These are phyloP conservation scores for Amphipoea oculea DNA, from an alignment of 2,888 invertebrate genomes.

Conservation along the genomic window DNA sequence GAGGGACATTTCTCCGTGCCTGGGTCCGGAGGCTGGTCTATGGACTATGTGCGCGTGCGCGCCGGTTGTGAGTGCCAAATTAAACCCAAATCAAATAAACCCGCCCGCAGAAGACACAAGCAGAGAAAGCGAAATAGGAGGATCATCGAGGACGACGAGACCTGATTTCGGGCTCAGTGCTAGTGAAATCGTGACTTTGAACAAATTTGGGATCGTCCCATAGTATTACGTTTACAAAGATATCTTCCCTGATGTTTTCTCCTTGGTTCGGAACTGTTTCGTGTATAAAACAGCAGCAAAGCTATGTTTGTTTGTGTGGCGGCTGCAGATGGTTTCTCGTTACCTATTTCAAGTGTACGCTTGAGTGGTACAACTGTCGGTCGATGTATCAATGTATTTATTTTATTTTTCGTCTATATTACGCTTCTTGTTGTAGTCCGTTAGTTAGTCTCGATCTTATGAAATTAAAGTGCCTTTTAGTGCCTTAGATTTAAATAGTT, in stretches of 20 bases:
- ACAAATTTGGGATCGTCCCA: slow-evolving; percentile 77
- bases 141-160: slow-evolving; percentile 81
- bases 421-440: slow-evolving; percentile 85
- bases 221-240: slow-evolving; percentile 77
- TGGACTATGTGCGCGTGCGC: slow-evolving; percentile 95
- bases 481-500: slow-evolving; percentile 75
- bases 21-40: slow-evolving; percentile 92
- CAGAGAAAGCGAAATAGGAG: slow-evolving; percentile 81
- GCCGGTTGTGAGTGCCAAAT: slow-evolving; percentile 96
- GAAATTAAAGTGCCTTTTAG: slow-evolving; percentile 79
- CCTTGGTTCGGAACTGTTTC: slow-evolving; percentile 54
- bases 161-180: slow-evolving; percentile 78
- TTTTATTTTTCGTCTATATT: slow-evolving; percentile 76
- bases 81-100: slow-evolving; percentile 91
- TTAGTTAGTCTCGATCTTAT: slow-evolving; percentile 77
- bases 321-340: slow-evolving; percentile 61
- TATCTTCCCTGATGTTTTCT: slow-evolving; percentile 63
- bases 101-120: slow-evolving; percentile 80
- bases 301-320: slow-evolving; percentile 62
- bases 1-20: slow-evolving; percentile 88
- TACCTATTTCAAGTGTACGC: slow-evolving; percentile 61
- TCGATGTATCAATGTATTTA: slow-evolving; percentile 80
- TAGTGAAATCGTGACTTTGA: slow-evolving; percentile 82
- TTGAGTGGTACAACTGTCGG: slow-evolving; percentile 64
- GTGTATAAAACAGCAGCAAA: slow-evolving; percentile 56